phyloP scores from a whole-genome alignment of 2,797 vertebrate genomes.

The Sebastes kiyomatsui region DNA sequence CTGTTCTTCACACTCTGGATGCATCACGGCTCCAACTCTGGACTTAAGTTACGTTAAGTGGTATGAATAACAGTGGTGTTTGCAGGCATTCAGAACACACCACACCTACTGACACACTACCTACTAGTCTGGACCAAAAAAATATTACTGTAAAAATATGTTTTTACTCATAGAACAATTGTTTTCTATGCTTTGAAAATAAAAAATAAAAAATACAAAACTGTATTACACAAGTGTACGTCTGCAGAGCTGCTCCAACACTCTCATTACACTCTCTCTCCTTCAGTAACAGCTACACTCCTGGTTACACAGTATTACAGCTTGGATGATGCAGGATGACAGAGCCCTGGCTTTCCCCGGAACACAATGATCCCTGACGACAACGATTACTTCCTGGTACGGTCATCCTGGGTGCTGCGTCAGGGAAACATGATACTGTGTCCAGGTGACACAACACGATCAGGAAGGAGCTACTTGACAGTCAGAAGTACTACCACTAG shows the following conservation, averaged over 20 bases:
- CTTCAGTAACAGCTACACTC: not conserved
- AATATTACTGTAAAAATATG: not conserved
- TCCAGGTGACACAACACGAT: conserved; percentile 12
- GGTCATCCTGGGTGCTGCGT: not conserved
- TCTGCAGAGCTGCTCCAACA: not conserved
- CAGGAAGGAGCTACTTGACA: conserved; percentile 3
- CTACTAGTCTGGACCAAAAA: not conserved
- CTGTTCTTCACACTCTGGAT: conserved; percentile 24
- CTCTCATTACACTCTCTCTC: not conserved
- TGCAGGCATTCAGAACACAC: not conserved
- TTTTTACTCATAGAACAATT: not conserved
- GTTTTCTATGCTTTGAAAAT: not conserved
- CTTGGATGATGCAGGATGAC: not conserved
- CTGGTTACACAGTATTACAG: not conserved
- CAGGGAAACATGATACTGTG: conserved; percentile 46
- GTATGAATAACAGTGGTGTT: not conserved
- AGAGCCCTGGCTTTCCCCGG: not conserved
- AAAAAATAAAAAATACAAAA: not conserved
- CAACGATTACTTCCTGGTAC: conserved; percentile 52
- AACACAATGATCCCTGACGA: conserved; percentile 20
- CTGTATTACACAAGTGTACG: not conserved
- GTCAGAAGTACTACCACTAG: not conserved
- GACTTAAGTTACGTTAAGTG: not conserved
- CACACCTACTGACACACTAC: not conserved
- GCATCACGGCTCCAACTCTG: not conserved